Evolutionary conservation across 2,797 vertebrate genomes (phyloP), one percentile per base, ranked within the genome.

Genomic region (Smutsia gigantea): DNA sequence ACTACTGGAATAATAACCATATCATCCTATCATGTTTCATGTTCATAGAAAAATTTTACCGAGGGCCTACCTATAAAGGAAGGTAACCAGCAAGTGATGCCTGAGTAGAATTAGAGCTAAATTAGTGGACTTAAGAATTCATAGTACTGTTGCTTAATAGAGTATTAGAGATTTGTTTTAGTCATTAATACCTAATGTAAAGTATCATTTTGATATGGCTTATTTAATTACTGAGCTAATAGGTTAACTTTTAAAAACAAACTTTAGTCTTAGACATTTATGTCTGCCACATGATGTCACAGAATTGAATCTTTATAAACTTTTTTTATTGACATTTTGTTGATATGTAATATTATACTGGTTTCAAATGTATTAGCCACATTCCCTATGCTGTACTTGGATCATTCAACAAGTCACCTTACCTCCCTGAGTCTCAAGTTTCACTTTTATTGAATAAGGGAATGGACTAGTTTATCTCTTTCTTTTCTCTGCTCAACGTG

Each of bases 241-340:
- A 46, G 46, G 64, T 61, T 82, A 93, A 84, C 95, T 92, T 51
- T 85, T n/a, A 59, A 23, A 27, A 94, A 55, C 18, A 89, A 79
- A 18, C 13, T 90, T 86, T 79, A 79, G 27, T 39, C 2, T 79
- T 95, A 72, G 37, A 12, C 7, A 18, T 72, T 92, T 90, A 13
- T 34, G 15, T 64, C 15, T 93, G 87, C 2, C 23, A 31, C 29
- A 12, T 81, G 42, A 84, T 55, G 14, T 59, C 57, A 74, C 5
- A 84, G 23, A 75, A 51, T 21, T 83, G 4, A 7, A 37, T 86
- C 15, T 61, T 78, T 63, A 11, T 46, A 46, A 46, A 46, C 46
- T 46, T 12, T 46, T 46, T 46, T 12, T 46, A 46, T 12, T 46
- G 46, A 46, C 46, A 46, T 46, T 46, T 46, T 46, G 11, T 46